Percentiles rank a stretch among this genome's conserved stretches.
phyloP scores from a whole-genome alignment of 1,140 invertebrate species.

The Elysia chlorotica region DNA sequence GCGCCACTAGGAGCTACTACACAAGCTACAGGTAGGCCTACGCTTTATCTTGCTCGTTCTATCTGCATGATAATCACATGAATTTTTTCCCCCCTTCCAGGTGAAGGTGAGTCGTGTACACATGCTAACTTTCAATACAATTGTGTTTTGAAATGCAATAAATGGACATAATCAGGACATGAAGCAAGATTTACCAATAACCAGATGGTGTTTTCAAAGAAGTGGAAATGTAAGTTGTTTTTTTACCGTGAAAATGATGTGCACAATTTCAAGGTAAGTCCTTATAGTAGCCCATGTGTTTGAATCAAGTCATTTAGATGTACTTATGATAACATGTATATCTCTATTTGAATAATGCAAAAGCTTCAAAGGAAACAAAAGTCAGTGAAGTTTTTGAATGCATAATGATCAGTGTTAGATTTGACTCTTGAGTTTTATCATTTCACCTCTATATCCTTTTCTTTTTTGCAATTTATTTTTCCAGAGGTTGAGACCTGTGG shows the following conservation, averaged over 20 bases:
- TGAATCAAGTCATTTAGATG: not conserved
- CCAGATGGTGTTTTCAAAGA: too few relatives aligned
- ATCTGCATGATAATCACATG: not conserved
- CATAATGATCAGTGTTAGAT: too few relatives aligned
- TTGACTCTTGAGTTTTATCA: too few relatives aligned
- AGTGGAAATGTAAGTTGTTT: too few relatives aligned
- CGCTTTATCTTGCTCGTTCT: not conserved
- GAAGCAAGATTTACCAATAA: too few relatives aligned
- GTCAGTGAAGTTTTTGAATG: too few relatives aligned
- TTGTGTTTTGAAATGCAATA: too few relatives aligned
- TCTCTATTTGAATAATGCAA: not conserved
- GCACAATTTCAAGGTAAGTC: too few relatives aligned
- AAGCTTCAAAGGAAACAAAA: not conserved
- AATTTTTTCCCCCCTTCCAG: not conserved
- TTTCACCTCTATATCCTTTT: not conserved
- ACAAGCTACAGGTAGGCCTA: too few relatives aligned
- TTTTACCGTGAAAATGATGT: too few relatives aligned
- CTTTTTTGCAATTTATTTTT: slow-evolving; percentile 18
- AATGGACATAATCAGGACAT: too few relatives aligned
- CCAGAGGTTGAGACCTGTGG: slow-evolving; percentile 14
- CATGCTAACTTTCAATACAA: not conserved
- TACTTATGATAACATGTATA: not conserved
- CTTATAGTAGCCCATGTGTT: not conserved
- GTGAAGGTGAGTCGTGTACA: not conserved
- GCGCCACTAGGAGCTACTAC: slow-evolving; percentile 13